Conservation (phyloP, 37 sponge, comb jelly and placozoan genomes). For the Hormiphora californensis region DNA sequence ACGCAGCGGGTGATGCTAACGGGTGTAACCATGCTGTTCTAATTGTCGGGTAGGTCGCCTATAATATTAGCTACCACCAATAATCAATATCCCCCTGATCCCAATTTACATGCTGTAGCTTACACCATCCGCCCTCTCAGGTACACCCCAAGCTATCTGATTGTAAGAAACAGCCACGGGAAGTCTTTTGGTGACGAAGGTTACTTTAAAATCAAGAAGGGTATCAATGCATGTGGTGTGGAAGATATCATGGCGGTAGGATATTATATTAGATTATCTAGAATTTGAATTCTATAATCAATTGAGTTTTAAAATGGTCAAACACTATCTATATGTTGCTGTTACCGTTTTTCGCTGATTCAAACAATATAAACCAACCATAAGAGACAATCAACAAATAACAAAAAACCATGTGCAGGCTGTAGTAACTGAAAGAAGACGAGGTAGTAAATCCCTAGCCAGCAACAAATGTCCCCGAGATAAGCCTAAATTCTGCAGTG, state of each 20-base stretch:
- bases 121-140: too few relatives aligned
- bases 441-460: neutral
- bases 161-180: constrained; percentile 35
- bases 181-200: constrained; percentile 8
- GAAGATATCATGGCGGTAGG: constrained; percentile 36
- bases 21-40: constrained; percentile 44
- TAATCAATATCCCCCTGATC: too few relatives aligned
- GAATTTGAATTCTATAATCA: neutral
- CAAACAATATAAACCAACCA: too few relatives aligned
- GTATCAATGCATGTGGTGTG: constrained; percentile 1
- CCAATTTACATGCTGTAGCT: too few relatives aligned
- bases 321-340: neutral
- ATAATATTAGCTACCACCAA: too few relatives aligned
- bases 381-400: too few relatives aligned
- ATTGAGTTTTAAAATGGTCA: neutral
- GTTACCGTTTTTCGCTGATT: too few relatives aligned
- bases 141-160: constrained; percentile 31
- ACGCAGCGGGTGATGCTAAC: too few relatives aligned
- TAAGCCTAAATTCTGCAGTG: neutral
- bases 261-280: neutral
- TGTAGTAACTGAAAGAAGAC: neutral
- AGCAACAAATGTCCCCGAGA: neutral
- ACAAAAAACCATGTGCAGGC: too few relatives aligned
- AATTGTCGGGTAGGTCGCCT: too few relatives aligned
- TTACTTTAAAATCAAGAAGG: neutral